These are phyloP conservation scores for Notarius lentiginosus DNA, from an alignment of 2,113 vertebrate genomes.

Conservation along the genomic window DNA sequence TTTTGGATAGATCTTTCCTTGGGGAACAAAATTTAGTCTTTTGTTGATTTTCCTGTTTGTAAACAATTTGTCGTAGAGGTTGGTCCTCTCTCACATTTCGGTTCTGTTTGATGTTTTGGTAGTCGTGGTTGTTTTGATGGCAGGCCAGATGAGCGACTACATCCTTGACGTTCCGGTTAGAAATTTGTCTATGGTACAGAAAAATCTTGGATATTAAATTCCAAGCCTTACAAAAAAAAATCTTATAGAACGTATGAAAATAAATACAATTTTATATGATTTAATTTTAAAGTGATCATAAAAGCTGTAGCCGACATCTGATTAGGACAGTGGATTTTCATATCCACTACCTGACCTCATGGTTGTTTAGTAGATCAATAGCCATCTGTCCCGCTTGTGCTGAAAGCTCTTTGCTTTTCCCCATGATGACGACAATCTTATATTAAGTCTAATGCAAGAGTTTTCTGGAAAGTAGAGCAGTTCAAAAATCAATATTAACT, in stretches of 20 bases:
- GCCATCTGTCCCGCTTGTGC: background rate
- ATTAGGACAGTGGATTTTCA: background rate
- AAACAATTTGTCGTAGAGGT: too few relatives aligned
- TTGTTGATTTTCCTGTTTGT: too few relatives aligned
- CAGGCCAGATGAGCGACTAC: too few relatives aligned
- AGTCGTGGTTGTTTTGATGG: too few relatives aligned
- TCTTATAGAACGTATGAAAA: background rate
- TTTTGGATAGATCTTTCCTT: too few relatives aligned
- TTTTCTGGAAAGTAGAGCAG: background rate
- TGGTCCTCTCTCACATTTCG: too few relatives aligned
- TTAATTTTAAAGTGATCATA: background rate
- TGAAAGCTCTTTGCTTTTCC: background rate
- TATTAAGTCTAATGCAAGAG: too few relatives aligned
- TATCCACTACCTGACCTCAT: background rate
- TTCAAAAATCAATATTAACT: background rate
- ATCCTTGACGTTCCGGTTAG: too few relatives aligned
- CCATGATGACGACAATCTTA: too few relatives aligned
- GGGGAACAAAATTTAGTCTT: too few relatives aligned
- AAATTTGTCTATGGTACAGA: background rate
- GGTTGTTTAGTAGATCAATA: background rate
- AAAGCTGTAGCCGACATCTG: background rate
- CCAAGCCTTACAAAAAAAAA: background rate
- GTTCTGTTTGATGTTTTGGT: too few relatives aligned
- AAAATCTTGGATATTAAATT: background rate
- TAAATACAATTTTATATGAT: background rate